A percentile compares a stretch with the other conserved stretches of the same genome.
Evolutionary conservation across 2,888 invertebrate species (phyloP).

Genomic region (Apeira syringaria): DNA sequence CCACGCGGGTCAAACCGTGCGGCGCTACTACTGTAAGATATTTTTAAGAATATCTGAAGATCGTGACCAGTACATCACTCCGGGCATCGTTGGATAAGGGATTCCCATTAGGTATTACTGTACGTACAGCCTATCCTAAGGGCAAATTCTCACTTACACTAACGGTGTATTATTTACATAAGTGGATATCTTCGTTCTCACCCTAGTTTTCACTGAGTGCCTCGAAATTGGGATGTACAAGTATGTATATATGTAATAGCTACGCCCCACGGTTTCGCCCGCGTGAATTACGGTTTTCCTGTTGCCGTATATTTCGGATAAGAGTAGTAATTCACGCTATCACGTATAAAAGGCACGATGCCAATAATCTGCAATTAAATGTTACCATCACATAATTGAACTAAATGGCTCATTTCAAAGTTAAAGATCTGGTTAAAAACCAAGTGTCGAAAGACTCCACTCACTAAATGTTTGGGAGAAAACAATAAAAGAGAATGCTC

Average conservation of each 20-base stretch:
- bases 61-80: constrained; percentile 41
- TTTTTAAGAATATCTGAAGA: no score
- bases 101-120: constrained; percentile 25
- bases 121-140: constrained; percentile 13
- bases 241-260: no score
- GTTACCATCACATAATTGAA: not conserved
- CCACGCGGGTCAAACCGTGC: no score
- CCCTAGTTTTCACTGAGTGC: not conserved
- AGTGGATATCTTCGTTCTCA: constrained; percentile 8
- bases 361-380: no score
- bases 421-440: constrained; percentile 14
- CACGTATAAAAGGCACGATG: no score
- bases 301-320: no score
- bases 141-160: constrained; percentile 6
- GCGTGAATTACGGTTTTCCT: no score
- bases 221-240: not conserved
- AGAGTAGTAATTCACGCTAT: no score
- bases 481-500: constrained; percentile 3
- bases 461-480: constrained; percentile 10
- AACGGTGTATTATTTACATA: constrained; percentile 2
- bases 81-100: constrained; percentile 33
- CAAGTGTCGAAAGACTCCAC: constrained; percentile 16
- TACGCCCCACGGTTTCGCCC: no score
- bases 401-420: constrained; percentile 6
- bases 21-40: no score